Percentiles rank a stretch among this genome's conserved stretches.
phyloP scores from a whole-genome alignment of 1,140 invertebrate genomes.

The Cyclina sinensis region DNA sequence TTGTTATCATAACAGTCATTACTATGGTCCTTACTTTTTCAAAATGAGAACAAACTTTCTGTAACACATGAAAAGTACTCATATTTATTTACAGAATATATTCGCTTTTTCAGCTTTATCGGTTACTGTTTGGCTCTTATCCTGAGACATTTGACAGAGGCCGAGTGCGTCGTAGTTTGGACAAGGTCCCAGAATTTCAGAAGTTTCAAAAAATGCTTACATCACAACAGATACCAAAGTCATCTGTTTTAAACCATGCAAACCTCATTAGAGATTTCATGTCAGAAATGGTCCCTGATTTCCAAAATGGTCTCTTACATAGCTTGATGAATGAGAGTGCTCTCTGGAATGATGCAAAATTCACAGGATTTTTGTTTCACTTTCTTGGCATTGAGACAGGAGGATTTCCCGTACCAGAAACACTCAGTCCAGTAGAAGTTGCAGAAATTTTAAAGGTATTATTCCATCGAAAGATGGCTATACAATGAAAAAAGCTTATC shows the following conservation, averaged over 20 bases:
- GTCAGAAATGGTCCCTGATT: constrained; percentile 33
- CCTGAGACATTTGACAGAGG: background rate
- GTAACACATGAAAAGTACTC: no score
- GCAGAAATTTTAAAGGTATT: constrained; percentile 72
- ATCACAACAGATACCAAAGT: background rate
- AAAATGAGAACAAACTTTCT: no score
- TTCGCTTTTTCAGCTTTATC: constrained; percentile 73
- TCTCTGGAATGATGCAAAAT: constrained; percentile 43
- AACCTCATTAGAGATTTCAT: background rate
- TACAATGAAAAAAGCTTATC: no score
- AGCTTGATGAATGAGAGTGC: constrained; percentile 51
- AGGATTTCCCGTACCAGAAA: constrained; percentile 3
- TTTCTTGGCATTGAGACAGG: constrained; percentile 53
- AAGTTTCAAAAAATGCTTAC: background rate
- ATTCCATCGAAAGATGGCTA: no score
- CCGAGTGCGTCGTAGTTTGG: constrained; percentile 6
- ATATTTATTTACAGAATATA: background rate
- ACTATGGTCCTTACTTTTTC: no score
- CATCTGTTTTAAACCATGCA: constrained; percentile 1
- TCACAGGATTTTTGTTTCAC: constrained; percentile 48
- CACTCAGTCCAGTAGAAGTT: constrained; percentile 60
- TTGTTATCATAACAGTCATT: no score
- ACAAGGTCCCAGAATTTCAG: background rate
- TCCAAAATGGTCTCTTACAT: constrained; percentile 64
- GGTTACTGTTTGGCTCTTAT: constrained; percentile 74